Evolutionary conservation across 2,113 vertebrate species (phyloP), one percentile per base, ranked within the genome.

Genomic region (Tragulus kanchil): DNA sequence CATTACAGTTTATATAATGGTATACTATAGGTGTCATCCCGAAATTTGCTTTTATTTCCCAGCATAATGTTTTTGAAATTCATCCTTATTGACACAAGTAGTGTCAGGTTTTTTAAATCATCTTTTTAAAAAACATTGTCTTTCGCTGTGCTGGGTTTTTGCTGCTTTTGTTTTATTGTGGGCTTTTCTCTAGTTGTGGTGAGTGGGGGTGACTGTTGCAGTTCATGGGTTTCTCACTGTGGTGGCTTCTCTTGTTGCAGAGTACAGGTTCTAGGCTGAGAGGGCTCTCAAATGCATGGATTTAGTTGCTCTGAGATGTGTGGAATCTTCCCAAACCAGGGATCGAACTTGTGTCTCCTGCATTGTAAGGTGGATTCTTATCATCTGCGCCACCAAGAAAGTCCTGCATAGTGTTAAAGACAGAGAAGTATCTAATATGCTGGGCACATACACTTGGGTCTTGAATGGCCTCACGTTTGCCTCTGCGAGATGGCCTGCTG

Each of bases 181-280:
- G 69, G 69, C 36, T 11, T 12, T 11, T 23, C 69, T 45, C 69
- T 6, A 1, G 36, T 36, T 45, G 69, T 3, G 67, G 19, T 23
- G 69, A 23, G 69, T 0, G 0, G 36, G 69, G 21, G 19, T 25
- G 69, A 36, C 69, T 23, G 5, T 36, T 25, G 69, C 36, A 13
- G 10, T 1, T 36, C 1, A 0, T 13, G 19, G 10, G 36, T 11
- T 2, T 45, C 5, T 73, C 5, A 0, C 36, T 0, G 36, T 0
- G 17, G 5, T 3, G 19, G 5, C 5, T 71, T 45, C 36, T 71
- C n/a, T 1, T 45, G 36, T 21, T 12, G 69, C 21, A 0, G 19
- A 45, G 10, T 10, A 3, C 10, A 21, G 69, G 19, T 6, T 23
- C 69, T 12, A 45, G 67, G 69, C 12, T 10, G 19, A 0, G 5